Percentiles rank a stretch among this genome's conserved stretches.
phyloP scores from a whole-genome alignment of 1,140 invertebrate genomes.

The Neelides sp. region DNA sequence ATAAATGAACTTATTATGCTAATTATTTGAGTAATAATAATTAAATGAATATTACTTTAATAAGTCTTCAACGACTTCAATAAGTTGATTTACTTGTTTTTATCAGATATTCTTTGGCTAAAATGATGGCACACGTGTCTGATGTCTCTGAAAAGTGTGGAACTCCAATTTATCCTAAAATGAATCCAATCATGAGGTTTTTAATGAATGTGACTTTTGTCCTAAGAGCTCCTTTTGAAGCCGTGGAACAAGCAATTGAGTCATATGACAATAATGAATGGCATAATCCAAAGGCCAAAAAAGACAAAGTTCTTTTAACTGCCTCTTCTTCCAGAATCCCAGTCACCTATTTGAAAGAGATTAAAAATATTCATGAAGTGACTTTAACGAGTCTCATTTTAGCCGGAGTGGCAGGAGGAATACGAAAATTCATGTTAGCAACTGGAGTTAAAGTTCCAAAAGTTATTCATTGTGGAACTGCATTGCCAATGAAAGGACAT shows the following conservation, averaged over 20 bases:
- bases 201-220: background rate
- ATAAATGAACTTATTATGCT: slow-evolving; percentile 1
- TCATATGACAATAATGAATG: slow-evolving; percentile 6
- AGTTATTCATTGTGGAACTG: slow-evolving; percentile 1
- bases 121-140: no score
- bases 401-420: slow-evolving; percentile 2
- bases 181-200: background rate
- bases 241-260: background rate
- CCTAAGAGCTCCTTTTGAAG: no score
- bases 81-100: no score
- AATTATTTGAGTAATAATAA: background rate
- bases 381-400: slow-evolving; percentile 8
- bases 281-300: slow-evolving; percentile 7
- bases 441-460: slow-evolving; percentile 7
- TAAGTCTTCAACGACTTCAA: no score
- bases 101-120: no score
- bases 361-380: slow-evolving; percentile 1
- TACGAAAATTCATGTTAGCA: slow-evolving; percentile 9
- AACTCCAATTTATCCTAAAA: background rate
- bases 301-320: background rate
- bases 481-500: slow-evolving; percentile 9
- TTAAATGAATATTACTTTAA: no score
- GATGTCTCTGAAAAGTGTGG: no score
- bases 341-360: slow-evolving; percentile 1
- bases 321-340: background rate